Base-by-base conservation (phyloP, 1,140 invertebrate genomes). In the Oryctes rhinoceros region DNA sequence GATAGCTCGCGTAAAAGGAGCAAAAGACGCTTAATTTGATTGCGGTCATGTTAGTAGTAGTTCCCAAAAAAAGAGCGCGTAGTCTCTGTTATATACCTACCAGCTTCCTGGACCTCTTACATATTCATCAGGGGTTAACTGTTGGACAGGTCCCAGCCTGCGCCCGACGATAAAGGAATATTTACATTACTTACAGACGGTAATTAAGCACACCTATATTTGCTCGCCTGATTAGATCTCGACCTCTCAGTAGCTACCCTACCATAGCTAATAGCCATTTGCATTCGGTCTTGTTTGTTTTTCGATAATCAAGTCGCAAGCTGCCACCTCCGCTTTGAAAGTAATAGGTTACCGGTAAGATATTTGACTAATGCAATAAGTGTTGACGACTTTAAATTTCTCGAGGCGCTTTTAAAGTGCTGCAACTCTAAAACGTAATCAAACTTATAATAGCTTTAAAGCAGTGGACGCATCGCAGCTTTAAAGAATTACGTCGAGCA, bases 151-250 rank as follows among this genome's bases (percentile, higher is more conserved):
- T 83, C 81, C 82, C 80, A 80, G 85, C 80, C 85, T 86, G 86
- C 80, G 82, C 67, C 44, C 37, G 81, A 85, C 85, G 86, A 85
- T 87, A 87, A 86, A 87, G 85, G 85, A 85, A 86, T 87, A 86
- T 87, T 87, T 86, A 87, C 86, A 85, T 82, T 83, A 86, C 85
- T 86, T 86, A 83, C 84, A 85, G 83, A 84, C 83, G 84, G 85
- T 87, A 87, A 87, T 87, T 86, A 87, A 86, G 86, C 85, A 80
- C 85, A 86, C 85, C 86, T 87, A 86, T 87, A 86, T 86, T 86
- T 87, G 85, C 84, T 84, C 83, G 84, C 62, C 65, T 84, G 85
- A 86, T 86, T 86, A 86, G 81, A 86, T 86, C 84, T 82, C 80
- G 82, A 80, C 80, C 62, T 80, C 84, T 82, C 80, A 76, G 83